phyloP scores from a whole-genome alignment of 2,113 vertebrate genomes.

The Paracanthobrama guichenoti region DNA sequence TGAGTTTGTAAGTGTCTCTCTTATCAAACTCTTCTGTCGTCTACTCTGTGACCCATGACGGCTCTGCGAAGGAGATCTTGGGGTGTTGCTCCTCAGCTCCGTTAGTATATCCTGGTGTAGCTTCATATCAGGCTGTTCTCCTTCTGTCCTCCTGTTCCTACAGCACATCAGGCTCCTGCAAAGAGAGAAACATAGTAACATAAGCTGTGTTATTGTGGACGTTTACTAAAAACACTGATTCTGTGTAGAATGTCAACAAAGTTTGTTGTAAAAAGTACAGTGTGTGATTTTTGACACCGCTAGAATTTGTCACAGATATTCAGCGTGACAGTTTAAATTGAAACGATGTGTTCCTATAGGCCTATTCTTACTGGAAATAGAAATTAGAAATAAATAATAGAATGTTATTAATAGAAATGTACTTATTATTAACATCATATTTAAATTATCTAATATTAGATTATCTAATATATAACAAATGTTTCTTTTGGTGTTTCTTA shows the following conservation, averaged over 20 bases:
- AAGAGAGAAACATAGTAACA: neutral
- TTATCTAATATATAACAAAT: too few relatives aligned
- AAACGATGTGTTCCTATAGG: neutral
- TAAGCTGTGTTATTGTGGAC: neutral
- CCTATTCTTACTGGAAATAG: neutral
- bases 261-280: neutral
- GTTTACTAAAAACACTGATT: slow-evolving; percentile 10
- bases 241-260: slow-evolving; percentile 7
- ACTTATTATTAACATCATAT: too few relatives aligned
- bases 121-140: slow-evolving; percentile 23
- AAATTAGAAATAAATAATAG: neutral
- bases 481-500: too few relatives aligned
- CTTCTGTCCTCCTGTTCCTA: slow-evolving; percentile 15
- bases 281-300: neutral
- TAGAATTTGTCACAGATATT: neutral
- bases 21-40: neutral
- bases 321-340: neutral
- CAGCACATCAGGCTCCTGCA: slow-evolving; percentile 24
- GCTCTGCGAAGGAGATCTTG: neutral
- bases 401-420: too few relatives aligned
- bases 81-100: slow-evolving; percentile 9
- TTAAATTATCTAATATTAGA: too few relatives aligned
- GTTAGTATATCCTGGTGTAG: neutral
- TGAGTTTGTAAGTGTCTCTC: neutral
- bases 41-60: neutral